Conservation (phyloP, 2,113 vertebrate genomes). For the Anthoscopus minutus region DNA sequence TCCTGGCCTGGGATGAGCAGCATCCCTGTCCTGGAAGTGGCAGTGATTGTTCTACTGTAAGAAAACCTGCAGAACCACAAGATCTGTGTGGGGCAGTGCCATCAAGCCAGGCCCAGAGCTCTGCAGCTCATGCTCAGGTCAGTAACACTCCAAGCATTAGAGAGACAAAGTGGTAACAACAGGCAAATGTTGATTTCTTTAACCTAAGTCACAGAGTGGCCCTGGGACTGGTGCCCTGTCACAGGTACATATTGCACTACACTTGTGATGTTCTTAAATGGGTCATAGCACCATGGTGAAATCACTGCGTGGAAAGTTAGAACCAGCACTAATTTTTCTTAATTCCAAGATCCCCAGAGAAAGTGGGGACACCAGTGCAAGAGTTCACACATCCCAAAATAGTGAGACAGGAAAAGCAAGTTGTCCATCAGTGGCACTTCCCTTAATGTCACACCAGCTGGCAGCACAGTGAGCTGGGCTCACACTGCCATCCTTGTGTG, state of each 20-base stretch:
- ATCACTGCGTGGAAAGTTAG: constrained; percentile 6
- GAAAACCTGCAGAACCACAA: neutral
- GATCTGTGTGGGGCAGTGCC: neutral
- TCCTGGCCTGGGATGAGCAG: neutral
- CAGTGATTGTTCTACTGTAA: neutral
- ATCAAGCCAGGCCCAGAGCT: neutral
- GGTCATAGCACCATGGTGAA: constrained; percentile 59
- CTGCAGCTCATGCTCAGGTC: neutral
- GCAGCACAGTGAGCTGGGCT: neutral
- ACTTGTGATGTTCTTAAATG: neutral
- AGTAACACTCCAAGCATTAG: constrained; percentile 12
- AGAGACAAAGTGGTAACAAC: constrained; percentile 33
- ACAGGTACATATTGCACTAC: constrained; percentile 66
- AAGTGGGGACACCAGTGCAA: neutral
- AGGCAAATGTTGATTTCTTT: neutral
- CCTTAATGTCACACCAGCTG: neutral
- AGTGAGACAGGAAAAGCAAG: constrained; percentile 27
- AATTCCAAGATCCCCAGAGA: constrained; percentile 18
- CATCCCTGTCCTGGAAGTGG: neutral
- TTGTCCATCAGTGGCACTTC: constrained; percentile 16
- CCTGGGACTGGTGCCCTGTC: neutral
- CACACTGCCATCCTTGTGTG: neutral
- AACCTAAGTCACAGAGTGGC: neutral
- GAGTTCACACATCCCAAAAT: neutral
- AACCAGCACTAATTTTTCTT: neutral